These are phyloP conservation scores for Ichneumoninae sp. DNA, from an alignment of 2,888 invertebrate species.

Conservation along the genomic window DNA sequence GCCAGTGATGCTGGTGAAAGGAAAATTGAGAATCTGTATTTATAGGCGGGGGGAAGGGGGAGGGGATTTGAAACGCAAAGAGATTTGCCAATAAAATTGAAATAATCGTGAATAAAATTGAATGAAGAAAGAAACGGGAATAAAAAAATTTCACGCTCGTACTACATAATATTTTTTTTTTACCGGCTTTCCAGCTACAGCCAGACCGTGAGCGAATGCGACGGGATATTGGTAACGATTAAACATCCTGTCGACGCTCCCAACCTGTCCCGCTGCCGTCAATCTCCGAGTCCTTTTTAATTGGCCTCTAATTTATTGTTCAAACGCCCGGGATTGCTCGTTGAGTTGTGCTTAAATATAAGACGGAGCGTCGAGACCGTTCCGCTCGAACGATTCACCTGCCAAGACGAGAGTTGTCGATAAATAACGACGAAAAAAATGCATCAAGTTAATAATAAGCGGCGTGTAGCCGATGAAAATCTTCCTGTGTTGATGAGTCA, in stretches of 20 bases:
- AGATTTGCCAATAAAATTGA: slow-evolving; percentile 1
- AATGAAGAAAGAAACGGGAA: neutral
- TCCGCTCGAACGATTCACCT: slow-evolving; percentile 24
- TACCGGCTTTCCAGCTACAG: neutral
- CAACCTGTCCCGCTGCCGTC: neutral
- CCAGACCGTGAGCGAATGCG: neutral
- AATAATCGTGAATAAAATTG: slow-evolving; percentile 14
- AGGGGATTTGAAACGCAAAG: slow-evolving; percentile 36
- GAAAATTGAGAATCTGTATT: slow-evolving; percentile 35
- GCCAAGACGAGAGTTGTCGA: neutral
- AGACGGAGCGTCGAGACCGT: slow-evolving; percentile 43
- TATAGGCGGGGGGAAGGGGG: slow-evolving; percentile 15
- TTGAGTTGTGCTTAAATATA: slow-evolving; percentile 58
- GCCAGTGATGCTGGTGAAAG: slow-evolving; percentile 31
- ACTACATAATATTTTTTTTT: slow-evolving; percentile 1
- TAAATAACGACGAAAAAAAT: slow-evolving; percentile 3
- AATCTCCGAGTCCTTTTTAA: slow-evolving; percentile 70
- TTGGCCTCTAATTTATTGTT: slow-evolving; percentile 76
- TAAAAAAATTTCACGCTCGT: neutral
- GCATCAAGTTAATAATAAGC: neutral
- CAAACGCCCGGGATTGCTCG: slow-evolving; percentile 60
- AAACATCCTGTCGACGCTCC: neutral
- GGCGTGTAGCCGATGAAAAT: neutral
- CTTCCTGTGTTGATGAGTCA: neutral
- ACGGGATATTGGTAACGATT: slow-evolving; percentile 37